Conservation (phyloP, 1,140 invertebrate genomes). For the Drosophila baimaii region DNA sequence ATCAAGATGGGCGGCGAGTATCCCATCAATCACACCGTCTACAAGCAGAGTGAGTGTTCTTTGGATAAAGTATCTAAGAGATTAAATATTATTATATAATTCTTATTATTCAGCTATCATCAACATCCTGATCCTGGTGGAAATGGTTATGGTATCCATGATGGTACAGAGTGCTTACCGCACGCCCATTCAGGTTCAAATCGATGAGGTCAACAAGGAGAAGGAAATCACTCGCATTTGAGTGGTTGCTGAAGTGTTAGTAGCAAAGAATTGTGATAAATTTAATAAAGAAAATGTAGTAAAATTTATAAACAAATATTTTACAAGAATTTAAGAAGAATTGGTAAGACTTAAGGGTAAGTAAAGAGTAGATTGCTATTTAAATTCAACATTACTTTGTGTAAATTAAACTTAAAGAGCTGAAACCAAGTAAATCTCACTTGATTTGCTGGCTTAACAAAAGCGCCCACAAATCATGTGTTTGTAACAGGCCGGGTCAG, state of each 20-base stretch:
- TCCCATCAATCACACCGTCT: slow-evolving; percentile 79
- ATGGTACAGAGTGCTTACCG: slow-evolving; percentile 75
- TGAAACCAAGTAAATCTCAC: slow-evolving; percentile 32
- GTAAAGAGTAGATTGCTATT: not conserved
- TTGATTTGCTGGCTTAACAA: slow-evolving; percentile 59
- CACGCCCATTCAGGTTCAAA: slow-evolving; percentile 66
- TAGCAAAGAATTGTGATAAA: slow-evolving; percentile 75
- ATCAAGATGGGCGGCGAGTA: slow-evolving; percentile 71
- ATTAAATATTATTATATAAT: not conserved
- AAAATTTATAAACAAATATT: slow-evolving; percentile 15
- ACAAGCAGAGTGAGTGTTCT: slow-evolving; percentile 75
- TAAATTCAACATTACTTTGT: not conserved
- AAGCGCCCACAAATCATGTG: slow-evolving; percentile 65
- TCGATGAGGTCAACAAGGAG: slow-evolving; percentile 58
- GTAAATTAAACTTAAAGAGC: slow-evolving; percentile 32
- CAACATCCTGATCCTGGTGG: slow-evolving; percentile 74
- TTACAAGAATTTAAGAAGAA: not conserved
- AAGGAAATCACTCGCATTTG: slow-evolving; percentile 31
- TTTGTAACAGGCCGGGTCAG: slow-evolving; percentile 13
- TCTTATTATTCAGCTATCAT: slow-evolving; percentile 64
- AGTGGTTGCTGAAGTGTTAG: slow-evolving; percentile 5
- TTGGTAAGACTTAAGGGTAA: not conserved
- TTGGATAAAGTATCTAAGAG: not conserved
- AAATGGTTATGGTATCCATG: slow-evolving; percentile 81
- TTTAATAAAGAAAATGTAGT: slow-evolving; percentile 64